Percentiles rank a stretch among this genome's conserved stretches.
phyloP scores from a whole-genome alignment of 2,888 invertebrate genomes.

The Drepanosiphum platanoidis region DNA sequence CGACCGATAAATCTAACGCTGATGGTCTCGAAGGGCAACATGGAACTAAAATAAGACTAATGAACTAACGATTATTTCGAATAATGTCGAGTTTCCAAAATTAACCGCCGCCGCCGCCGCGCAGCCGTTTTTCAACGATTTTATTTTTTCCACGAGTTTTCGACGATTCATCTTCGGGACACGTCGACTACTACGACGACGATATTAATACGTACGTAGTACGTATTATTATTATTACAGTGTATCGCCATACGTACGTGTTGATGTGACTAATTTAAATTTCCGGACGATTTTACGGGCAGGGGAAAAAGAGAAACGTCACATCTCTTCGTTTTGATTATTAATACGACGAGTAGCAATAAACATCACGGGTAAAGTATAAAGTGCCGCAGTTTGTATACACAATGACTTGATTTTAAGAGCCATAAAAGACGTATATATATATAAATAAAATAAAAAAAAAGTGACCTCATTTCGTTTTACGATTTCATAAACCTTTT shows the following conservation, averaged over 20 bases:
- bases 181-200: no score
- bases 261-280: not conserved
- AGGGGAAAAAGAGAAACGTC: not conserved
- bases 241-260: not conserved
- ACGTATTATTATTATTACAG: not conserved
- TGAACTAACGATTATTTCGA: slow-evolving; percentile 24
- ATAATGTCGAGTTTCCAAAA: slow-evolving; percentile 11
- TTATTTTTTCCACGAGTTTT: not conserved
- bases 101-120: not conserved
- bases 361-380: not conserved
- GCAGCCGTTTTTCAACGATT: not conserved
- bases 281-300: not conserved
- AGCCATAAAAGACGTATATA: not conserved
- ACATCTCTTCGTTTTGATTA: not conserved
- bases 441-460: no score
- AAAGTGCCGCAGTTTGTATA: not conserved
- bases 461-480: slow-evolving; percentile 8
- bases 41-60: slow-evolving; percentile 46
- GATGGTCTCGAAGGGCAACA: slow-evolving; percentile 31
- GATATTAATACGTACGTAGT: no score
- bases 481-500: slow-evolving; percentile 28
- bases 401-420: not conserved
- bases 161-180: not conserved
- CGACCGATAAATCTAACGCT: slow-evolving; percentile 48
- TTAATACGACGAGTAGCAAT: no score